Evolutionary conservation across 2,113 vertebrate genomes (phyloP).

Genomic region (Proteles cristata): DNA sequence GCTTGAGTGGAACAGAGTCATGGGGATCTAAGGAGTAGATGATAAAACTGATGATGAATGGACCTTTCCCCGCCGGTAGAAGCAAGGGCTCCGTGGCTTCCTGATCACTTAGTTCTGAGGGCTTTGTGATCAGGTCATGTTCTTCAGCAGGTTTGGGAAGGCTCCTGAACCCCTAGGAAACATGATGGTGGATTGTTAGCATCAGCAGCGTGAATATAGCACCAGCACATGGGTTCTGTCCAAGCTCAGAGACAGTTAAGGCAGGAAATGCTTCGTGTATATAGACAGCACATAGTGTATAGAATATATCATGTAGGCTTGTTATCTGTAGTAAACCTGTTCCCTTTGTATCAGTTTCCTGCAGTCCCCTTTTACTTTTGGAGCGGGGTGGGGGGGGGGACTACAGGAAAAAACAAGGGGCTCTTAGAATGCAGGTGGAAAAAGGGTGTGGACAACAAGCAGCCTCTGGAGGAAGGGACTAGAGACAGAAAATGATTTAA

Average conservation of each 20-base stretch:
- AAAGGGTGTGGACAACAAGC: slow-evolving; percentile 18
- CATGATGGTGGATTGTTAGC: neutral
- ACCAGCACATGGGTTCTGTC: neutral
- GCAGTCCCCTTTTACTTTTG: neutral
- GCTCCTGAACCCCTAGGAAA: neutral
- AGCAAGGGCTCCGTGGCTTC: neutral
- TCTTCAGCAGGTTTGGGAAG: neutral
- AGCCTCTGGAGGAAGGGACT: neutral
- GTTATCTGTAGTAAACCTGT: neutral
- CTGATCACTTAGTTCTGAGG: neutral
- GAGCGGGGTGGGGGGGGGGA: neutral
- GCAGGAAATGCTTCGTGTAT: neutral
- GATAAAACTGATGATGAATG: neutral
- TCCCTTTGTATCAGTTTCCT: neutral
- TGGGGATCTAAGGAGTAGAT: neutral
- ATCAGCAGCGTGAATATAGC: neutral
- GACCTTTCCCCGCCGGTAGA: neutral
- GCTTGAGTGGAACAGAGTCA: slow-evolving; percentile 49
- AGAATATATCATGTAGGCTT: neutral
- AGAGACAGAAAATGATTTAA: neutral
- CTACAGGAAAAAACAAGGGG: neutral
- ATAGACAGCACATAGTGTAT: neutral
- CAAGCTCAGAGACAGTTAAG: neutral
- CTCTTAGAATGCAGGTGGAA: slow-evolving; percentile 41
- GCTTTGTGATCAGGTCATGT: neutral